Evolutionary conservation across 2,888 invertebrate genomes (phyloP).

Genomic region (Dryobotodes eremita): DNA sequence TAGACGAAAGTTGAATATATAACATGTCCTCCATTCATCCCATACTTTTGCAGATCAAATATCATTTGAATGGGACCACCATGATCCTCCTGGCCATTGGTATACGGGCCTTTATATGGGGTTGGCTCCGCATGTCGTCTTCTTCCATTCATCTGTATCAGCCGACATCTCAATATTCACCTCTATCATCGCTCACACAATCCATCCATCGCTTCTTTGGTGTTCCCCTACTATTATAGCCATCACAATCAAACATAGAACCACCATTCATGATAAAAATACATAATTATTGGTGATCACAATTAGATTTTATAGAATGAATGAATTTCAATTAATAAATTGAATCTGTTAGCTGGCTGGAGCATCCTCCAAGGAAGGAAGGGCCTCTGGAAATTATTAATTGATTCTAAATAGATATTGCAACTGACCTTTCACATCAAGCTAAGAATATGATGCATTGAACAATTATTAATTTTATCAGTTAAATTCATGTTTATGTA

Average conservation of each 20-base stretch:
- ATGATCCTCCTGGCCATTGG: neutral
- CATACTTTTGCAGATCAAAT: neutral
- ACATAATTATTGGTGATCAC: neutral
- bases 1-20: neutral
- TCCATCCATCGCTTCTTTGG: neutral
- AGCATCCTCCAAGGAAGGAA: neutral
- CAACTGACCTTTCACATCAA: constrained; percentile 23
- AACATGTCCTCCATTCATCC: neutral
- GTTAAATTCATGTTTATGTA: constrained; percentile 29
- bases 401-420: neutral
- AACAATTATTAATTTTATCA: constrained; percentile 37
- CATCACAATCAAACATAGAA: neutral
- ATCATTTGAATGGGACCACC: neutral
- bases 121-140: neutral
- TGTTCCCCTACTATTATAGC: neutral
- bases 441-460: constrained; percentile 14
- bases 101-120: too few species aligned
- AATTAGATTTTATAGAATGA: neutral
- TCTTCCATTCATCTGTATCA: neutral
- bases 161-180: too few species aligned
- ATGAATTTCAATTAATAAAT: neutral
- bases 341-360: neutral
- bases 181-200: neutral
- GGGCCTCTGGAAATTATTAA: neutral
- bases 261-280: neutral